A percentile compares a stretch with the other conserved stretches of the same genome.
Conservation (phyloP, 2,113 vertebrate genomes). For the Laticauda laticaudata region DNA sequence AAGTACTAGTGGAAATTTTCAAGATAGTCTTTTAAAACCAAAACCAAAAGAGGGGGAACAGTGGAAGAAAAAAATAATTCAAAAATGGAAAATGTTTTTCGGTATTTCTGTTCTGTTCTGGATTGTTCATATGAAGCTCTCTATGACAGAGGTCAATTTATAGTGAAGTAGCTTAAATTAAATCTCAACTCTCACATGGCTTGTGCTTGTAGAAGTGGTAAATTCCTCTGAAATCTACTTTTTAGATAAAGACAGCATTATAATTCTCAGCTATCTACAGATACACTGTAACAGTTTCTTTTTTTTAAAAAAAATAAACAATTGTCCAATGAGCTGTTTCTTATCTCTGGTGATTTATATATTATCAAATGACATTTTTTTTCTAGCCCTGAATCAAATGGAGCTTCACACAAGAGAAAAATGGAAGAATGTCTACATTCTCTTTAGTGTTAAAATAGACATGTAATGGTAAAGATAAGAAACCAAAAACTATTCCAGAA, state of each 20-base stretch:
- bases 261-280: neutral
- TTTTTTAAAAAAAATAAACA: neutral
- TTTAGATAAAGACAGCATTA: neutral
- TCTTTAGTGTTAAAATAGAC: neutral
- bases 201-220: neutral
- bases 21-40: neutral
- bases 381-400: neutral
- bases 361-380: constrained; percentile 6
- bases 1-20: constrained; percentile 10
- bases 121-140: neutral
- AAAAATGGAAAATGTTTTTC: neutral
- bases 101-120: neutral
- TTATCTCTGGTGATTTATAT: constrained; percentile 21
- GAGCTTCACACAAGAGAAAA: constrained; percentile 12
- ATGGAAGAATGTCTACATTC: neutral
- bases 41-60: neutral
- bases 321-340: neutral
- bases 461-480: neutral
- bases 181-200: neutral
- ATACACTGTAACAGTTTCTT: neutral
- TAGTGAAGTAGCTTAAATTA: neutral
- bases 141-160: neutral
- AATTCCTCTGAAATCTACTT: constrained; percentile 16
- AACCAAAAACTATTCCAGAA: neutral
- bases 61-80: neutral